Evolutionary conservation across 2,888 invertebrate species (phyloP).

Genomic region (Eulithis prunata): DNA sequence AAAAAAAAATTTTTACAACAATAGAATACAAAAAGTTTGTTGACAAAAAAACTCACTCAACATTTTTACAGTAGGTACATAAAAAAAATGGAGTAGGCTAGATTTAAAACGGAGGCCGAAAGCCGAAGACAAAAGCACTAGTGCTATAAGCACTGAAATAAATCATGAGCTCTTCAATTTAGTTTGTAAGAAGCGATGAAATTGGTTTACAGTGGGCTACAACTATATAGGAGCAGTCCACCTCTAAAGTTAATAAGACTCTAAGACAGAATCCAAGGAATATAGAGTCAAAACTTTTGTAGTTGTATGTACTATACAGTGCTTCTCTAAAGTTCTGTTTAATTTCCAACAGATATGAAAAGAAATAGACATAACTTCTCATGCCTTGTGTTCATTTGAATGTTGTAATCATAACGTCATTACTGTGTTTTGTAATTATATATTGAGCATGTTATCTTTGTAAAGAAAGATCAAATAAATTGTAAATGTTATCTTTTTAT

Average conservation of each 20-base stretch:
- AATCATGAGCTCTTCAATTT: conserved; percentile 30
- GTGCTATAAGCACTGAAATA: conserved; percentile 19
- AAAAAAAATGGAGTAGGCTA: not conserved
- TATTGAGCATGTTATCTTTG: conserved; percentile 32
- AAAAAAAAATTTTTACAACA: too few species aligned
- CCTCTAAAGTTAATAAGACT: not conserved
- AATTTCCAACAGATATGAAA: not conserved
- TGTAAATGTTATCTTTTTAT: conserved; percentile 12
- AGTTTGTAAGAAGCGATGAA: conserved; percentile 21
- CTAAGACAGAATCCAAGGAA: not conserved
- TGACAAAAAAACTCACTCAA: too few species aligned
- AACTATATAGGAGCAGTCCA: conserved; percentile 12
- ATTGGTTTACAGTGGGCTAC: conserved; percentile 29
- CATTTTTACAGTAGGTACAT: not conserved
- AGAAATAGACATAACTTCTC: conserved; percentile 15
- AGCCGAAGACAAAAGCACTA: conserved; percentile 10
- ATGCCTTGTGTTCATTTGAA: conserved; percentile 1
- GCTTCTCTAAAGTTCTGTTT: conserved; percentile 3
- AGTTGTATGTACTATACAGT: not conserved
- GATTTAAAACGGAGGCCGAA: not conserved
- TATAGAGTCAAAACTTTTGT: too few species aligned
- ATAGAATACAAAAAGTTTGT: too few species aligned
- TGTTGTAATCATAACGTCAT: conserved; percentile 35
- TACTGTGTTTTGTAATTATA: conserved; percentile 33
- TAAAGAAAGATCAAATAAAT: conserved; percentile 34